Evolutionary conservation across 2,113 vertebrate genomes (phyloP), one percentile per base, ranked within the genome.

Genomic region (Austrofundulus limnaeus): DNA sequence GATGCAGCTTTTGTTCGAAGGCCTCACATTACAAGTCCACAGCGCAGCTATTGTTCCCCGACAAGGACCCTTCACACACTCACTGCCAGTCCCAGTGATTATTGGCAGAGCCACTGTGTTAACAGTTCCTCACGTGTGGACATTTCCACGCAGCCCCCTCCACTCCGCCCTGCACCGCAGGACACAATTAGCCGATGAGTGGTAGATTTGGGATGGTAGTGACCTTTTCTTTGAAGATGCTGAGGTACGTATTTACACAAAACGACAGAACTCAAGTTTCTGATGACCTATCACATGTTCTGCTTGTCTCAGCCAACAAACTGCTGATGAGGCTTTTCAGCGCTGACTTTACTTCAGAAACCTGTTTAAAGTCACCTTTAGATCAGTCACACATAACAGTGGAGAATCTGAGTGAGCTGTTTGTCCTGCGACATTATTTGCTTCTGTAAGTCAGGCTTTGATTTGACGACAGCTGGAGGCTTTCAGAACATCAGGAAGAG

Each of bases 11-110:
- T 88, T 89, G 85, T 90, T 20, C 21, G 61, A 86, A 60, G 78
- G 78, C 85, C 58, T 89, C 82, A 80, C 80, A 81, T 87, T 89
- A 84, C 87, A 82, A 67, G 66, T 47, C 74, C 72, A 90, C 89
- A 90, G 78, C 78, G 79, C 25, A 1, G 51, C 80, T 77, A 88
- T 90, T 90, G 86, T 90, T 38, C 78, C 61, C 66, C 24, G 49
- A 83, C 75, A 77, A 80, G 70, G 80, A 81, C 77, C 75, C 78
- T 86, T 83, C 74, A 85, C 80, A 78, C 83, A 78, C 75, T 75
- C 59, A 47, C 59, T 50, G 70, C 69, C 77, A 79, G 83, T 81
- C 70, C 69, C 25, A 65, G 64, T 72, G 71, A 78, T 69, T 72
- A 84, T 82, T 80, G 65, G 73, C 58, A 70, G 67, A 81, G 76